Base-by-base conservation (phyloP, 2,888 invertebrate genomes). In the Orthosia incerta region DNA sequence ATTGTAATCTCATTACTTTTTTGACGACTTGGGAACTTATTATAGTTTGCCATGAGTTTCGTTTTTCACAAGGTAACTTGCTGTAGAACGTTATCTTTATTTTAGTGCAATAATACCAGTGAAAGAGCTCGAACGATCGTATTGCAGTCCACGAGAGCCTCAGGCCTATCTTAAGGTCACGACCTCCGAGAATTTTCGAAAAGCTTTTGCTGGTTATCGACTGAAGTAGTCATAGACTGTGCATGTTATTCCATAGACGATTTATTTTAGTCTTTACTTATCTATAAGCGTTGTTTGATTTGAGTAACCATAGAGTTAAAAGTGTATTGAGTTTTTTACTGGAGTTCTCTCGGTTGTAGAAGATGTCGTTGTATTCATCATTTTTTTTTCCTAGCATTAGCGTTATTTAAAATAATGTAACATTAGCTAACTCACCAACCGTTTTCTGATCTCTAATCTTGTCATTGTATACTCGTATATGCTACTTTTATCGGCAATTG, bases 241-340 rank as follows among this genome's bases (percentile, higher is more conserved):
- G 89, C 88, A 86, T 87, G 87, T 87, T 90, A 91, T 92, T 86
- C 92, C 91, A 90, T 91, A 89, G 86, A 88, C 81, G 81, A 84
- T 79, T 89, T 86, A 87, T 89, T 89, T 89, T 90, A 90, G 85
- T 88, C 65, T 82, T 84, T 82, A 80, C 74, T 76, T 88, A 88
- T 81, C 75, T 85, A 88, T 92, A 92, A 93, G 92, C 91, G 88
- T 90, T 90, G 92, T 92, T 92, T 92, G 92, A 93, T 92, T 93
- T 91, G 89, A 92, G 79, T 90, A 92, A 92, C 90, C 89, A 87
- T 91, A 90, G 89, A 85, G 82, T 91, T 88, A 88, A 77, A n/a
- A 63, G 64, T 76, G 76, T 78, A 78, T 76, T 83, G 84, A 78
- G 74, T 82, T 85, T 83, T 86, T 80, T 83, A 83, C 77, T 74